Percentiles rank a stretch among this genome's conserved stretches.
phyloP scores from a whole-genome alignment of 2,888 invertebrate genomes.

The Anodontia alba region DNA sequence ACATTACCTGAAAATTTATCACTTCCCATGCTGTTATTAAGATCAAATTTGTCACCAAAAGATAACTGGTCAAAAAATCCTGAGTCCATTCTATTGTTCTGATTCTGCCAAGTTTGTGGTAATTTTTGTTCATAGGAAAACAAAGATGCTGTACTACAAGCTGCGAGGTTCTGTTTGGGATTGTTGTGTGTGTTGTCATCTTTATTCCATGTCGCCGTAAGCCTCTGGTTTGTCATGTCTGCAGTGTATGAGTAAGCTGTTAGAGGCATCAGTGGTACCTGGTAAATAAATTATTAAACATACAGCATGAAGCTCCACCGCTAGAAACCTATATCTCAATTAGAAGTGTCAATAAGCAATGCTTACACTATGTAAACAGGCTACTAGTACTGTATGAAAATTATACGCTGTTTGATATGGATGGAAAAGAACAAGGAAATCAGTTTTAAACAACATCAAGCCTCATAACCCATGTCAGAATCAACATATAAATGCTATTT shows the following conservation, averaged over 20 bases:
- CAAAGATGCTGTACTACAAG: not conserved
- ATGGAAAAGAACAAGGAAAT: too few relatives aligned
- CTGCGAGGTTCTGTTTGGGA: slow-evolving; percentile 34
- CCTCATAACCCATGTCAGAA: too few relatives aligned
- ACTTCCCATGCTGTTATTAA: slow-evolving; percentile 69
- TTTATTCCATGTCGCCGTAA: slow-evolving; percentile 39
- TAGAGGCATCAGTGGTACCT: slow-evolving; percentile 10
- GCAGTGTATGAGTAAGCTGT: not conserved
- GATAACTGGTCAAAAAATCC: slow-evolving; percentile 68
- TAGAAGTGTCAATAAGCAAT: too few relatives aligned
- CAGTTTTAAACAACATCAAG: too few relatives aligned
- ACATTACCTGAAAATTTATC: slow-evolving; percentile 71
- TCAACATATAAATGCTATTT: too few relatives aligned
- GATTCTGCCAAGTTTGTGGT: slow-evolving; percentile 3
- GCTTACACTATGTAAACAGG: too few relatives aligned
- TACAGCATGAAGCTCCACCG: too few relatives aligned
- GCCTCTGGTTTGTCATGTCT: slow-evolving; percentile 42
- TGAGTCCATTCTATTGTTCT: slow-evolving; percentile 44
- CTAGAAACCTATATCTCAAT: too few relatives aligned
- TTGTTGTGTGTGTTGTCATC: slow-evolving; percentile 10
- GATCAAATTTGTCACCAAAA: slow-evolving; percentile 56
- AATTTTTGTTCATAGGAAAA: slow-evolving; percentile 1
- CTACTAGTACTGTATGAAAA: too few relatives aligned
- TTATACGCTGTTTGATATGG: too few relatives aligned
- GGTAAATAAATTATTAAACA: slow-evolving; percentile 14